Evolutionary conservation across 2,888 invertebrate genomes (phyloP), one percentile per base, ranked within the genome.

Genomic region (Resseliella maxima): DNA sequence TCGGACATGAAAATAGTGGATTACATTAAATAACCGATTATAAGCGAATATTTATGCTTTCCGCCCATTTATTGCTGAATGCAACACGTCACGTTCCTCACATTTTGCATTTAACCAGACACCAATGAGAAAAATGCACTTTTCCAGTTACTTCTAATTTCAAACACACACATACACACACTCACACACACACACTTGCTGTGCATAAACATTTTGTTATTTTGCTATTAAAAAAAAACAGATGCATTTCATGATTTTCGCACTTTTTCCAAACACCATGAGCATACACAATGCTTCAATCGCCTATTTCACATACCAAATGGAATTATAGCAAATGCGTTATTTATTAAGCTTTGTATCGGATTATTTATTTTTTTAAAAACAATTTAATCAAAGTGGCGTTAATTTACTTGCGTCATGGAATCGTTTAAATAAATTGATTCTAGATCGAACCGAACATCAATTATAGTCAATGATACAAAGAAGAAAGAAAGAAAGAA

Each of bases 51-150:
- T 83, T 83, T 83, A 83, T 83, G 83, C 83, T 83, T 83, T 83
- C 83, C 83, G 83, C 83, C 83, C 83, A 83, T 83, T 83, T 83
- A 83, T 38, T 83, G 83, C 83, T n/a, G n/a, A n/a, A n/a, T n/a
- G n/a, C 21, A 83, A 38, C 83, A 83, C 38, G 24, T 83, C 83
- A 38, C 83, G 31, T 83, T 83, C 83, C 38, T 83, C 83, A 38
- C n/a, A 24, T n/a, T 64, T 64, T 64, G 64, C 64, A 54, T 41
- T 41, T 12, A 12, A 12, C 41, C 6, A 8, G 6, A 18, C 50
- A 21, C 15, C 18, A 18, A 50, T n/a, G 1, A 27, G 0, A 27
- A 27, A 27, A 27, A 5, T 27, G 59, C 27, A 59, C 59, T 24
- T 59, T 72, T 72, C 31, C 31, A 31, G 27, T 72, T 72, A 27